A percentile compares a stretch with the other conserved stretches of the same genome.
Evolutionary conservation across 2,113 vertebrate genomes (phyloP).

Genomic region (Macroglossus sobrinus): DNA sequence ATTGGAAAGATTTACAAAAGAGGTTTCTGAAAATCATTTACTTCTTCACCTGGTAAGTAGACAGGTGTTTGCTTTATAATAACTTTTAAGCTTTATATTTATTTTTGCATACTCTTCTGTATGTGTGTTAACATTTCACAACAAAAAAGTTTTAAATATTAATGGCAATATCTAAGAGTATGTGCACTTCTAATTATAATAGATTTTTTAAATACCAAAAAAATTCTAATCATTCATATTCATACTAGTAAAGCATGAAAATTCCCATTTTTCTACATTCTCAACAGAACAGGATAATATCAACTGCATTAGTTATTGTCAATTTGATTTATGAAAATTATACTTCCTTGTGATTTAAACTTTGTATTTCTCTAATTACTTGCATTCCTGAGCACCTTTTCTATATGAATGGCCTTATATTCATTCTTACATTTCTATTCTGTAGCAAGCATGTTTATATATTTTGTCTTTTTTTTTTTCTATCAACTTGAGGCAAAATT

Average conservation of each 20-base stretch:
- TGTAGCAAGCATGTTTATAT: background rate
- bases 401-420: background rate
- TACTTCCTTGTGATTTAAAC: background rate
- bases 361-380: background rate
- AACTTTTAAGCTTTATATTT: background rate
- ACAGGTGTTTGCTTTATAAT: background rate
- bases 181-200: background rate
- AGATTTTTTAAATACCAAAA: background rate
- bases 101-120: background rate
- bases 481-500: background rate
- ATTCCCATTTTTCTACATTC: background rate
- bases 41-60: background rate
- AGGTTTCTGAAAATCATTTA: background rate
- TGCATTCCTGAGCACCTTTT: background rate
- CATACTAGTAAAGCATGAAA: background rate
- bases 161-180: background rate
- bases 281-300: background rate
- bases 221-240: background rate
- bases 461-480: background rate
- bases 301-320: background rate
- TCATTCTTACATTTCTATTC: background rate
- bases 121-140: background rate
- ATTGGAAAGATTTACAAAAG: background rate
- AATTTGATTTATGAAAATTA: background rate
- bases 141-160: background rate